A percentile compares a stretch with the other conserved stretches of the same genome.
phyloP scores from a whole-genome alignment of 1,140 invertebrate species.

The Drosophila fuyamai region DNA sequence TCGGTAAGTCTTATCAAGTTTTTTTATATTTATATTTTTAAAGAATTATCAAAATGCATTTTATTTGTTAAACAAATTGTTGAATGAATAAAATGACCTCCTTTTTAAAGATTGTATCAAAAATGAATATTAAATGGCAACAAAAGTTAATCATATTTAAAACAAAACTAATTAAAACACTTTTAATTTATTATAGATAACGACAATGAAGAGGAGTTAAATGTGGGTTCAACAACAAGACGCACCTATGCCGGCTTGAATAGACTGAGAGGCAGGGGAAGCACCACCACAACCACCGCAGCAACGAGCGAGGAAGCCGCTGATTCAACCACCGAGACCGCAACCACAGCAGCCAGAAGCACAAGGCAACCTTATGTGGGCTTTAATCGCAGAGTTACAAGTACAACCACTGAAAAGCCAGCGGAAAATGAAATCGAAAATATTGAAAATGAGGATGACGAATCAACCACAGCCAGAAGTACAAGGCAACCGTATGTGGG shows the following conservation, averaged over 20 bases:
- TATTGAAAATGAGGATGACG: neutral
- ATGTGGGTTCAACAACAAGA: constrained; percentile 20
- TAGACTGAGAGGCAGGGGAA: constrained; percentile 23
- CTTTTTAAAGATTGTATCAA: too few relatives aligned
- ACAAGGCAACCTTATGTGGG: constrained; percentile 16
- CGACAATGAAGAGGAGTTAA: constrained; percentile 1
- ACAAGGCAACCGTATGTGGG: constrained; percentile 18
- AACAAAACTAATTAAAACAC: neutral
- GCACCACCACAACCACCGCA: constrained; percentile 6
- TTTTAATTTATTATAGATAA: neutral
- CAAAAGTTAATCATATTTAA: neutral
- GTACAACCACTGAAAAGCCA: constrained; percentile 5
- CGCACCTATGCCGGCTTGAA: constrained; percentile 15
- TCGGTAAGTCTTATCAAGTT: neutral
- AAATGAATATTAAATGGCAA: too few relatives aligned
- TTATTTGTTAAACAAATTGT: too few relatives aligned
- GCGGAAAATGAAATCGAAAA: neutral
- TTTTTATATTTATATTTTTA: neutral
- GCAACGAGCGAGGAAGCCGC: neutral
- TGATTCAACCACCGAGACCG: constrained; percentile 8
- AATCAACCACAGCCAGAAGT: neutral
- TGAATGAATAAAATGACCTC: too few relatives aligned
- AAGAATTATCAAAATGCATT: too few relatives aligned
- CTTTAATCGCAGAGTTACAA: constrained; percentile 11
- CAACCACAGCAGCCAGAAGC: neutral